phyloP scores from a whole-genome alignment of 1,140 invertebrate genomes.

The Trichomalopsis sarcophagae region DNA sequence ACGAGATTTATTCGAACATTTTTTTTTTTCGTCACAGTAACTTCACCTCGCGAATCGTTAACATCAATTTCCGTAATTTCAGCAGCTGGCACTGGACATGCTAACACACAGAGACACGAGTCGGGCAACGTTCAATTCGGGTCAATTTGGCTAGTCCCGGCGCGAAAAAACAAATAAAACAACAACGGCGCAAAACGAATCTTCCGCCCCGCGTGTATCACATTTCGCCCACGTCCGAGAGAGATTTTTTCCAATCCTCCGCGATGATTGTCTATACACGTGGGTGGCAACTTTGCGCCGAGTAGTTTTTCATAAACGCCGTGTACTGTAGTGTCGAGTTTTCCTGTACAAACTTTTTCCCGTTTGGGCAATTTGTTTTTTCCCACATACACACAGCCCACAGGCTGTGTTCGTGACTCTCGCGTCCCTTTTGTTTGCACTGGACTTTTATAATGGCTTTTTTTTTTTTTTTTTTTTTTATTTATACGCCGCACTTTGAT shows the following conservation, averaged over 20 bases:
- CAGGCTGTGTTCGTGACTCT: too few species aligned
- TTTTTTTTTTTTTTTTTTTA: conserved; percentile 6
- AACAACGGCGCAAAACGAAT: not conserved
- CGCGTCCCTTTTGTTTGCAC: conserved; percentile 3
- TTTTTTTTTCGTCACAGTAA: not conserved
- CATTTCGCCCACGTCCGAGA: too few species aligned
- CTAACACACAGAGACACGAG: too few species aligned
- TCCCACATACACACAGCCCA: not conserved
- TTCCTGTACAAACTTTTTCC: not conserved
- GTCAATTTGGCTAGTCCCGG: not conserved
- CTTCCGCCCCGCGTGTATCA: not conserved
- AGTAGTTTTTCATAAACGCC: not conserved
- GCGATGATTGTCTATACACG: not conserved
- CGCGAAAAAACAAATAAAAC: not conserved
- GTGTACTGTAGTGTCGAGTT: not conserved
- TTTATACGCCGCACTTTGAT: not conserved
- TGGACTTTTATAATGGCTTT: not conserved
- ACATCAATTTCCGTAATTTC: not conserved
- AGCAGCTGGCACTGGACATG: not conserved
- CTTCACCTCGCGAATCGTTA: not conserved
- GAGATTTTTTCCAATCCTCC: too few species aligned
- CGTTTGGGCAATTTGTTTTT: not conserved
- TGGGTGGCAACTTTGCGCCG: not conserved
- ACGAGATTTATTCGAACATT: not conserved
- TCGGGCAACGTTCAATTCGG: not conserved